Percentiles rank a stretch among this genome's conserved stretches.
These are phyloP conservation scores for Cinclus cinclus DNA, from an alignment of 2,113 vertebrate species.

Conservation along the genomic window DNA sequence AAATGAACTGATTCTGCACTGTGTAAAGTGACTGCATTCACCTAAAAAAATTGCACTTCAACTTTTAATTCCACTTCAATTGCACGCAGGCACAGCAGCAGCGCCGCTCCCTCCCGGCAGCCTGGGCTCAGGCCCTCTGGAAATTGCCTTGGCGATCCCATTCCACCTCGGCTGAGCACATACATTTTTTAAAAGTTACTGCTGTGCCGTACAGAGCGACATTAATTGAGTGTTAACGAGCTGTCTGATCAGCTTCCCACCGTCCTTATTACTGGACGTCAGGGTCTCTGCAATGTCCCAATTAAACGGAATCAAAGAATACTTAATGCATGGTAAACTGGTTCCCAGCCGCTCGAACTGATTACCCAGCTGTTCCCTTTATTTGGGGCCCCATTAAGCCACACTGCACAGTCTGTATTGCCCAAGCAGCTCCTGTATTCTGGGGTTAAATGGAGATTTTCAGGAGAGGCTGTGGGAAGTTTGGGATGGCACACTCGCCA, in stretches of 20 bases:
- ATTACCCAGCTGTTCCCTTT: constrained; percentile 50
- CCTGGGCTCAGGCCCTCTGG: constrained; percentile 29
- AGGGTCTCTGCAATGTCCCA: constrained; percentile 61
- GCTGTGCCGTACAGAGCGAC: constrained; percentile 56
- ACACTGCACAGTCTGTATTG: fast-evolving
- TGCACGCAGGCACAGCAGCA: neutral
- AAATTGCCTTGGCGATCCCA: constrained; percentile 59
- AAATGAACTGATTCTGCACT: constrained; percentile 59
- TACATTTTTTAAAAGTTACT: constrained; percentile 71
- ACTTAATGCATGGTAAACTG: constrained; percentile 43
- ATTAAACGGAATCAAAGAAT: constrained; percentile 53
- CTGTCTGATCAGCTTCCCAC: constrained; percentile 74
- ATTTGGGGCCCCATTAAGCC: neutral
- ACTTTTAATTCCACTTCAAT: constrained; percentile 59
- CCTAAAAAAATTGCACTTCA: constrained; percentile 52
- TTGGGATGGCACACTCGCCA: fast-evolving
- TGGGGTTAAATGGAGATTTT: neutral
- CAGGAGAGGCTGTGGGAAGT: neutral
- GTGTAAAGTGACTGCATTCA: constrained; percentile 49
- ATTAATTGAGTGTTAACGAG: constrained; percentile 81
- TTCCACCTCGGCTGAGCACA: constrained; percentile 46
- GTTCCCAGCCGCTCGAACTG: constrained; percentile 25
- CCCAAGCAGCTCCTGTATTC: neutral
- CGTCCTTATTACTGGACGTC: constrained; percentile 64
- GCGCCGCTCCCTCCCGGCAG: neutral